Conservation (phyloP, 2,797 vertebrate species). For the Poecilia wingei region DNA sequence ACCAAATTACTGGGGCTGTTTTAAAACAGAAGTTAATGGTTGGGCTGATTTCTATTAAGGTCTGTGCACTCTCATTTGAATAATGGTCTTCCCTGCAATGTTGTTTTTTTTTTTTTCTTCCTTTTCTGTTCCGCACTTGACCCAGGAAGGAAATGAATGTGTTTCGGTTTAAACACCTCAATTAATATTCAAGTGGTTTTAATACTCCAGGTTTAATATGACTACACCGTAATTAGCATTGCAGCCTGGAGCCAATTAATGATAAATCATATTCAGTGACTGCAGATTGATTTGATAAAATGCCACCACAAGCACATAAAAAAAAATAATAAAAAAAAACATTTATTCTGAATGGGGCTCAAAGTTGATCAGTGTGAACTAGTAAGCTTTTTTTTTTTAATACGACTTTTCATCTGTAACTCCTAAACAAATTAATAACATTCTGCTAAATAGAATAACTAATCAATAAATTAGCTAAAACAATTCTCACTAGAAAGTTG, state of each 20-base stretch:
- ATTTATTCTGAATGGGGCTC: slow-evolving; percentile 6
- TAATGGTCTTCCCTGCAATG: slow-evolving; percentile 79
- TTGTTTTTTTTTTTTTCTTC: slow-evolving; percentile 56
- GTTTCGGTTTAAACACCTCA: slow-evolving; percentile 72
- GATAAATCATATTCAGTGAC: slow-evolving; percentile 58
- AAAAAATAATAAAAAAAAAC: background rate
- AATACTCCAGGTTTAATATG: slow-evolving; percentile 74
- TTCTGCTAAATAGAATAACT: background rate
- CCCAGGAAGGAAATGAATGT: slow-evolving; percentile 71
- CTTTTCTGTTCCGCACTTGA: slow-evolving; percentile 70
- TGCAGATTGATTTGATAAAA: slow-evolving; percentile 33
- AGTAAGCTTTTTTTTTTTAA: background rate
- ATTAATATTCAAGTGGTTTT: slow-evolving; percentile 82
- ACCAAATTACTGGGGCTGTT: slow-evolving; percentile 66
- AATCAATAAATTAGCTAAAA: background rate
- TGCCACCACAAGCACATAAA: slow-evolving; percentile 26
- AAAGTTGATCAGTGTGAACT: slow-evolving; percentile 1
- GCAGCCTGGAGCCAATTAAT: slow-evolving; percentile 42
- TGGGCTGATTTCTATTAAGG: slow-evolving; percentile 79
- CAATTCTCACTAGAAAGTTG: background rate
- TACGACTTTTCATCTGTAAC: background rate
- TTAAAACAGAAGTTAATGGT: slow-evolving; percentile 78
- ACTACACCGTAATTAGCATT: slow-evolving; percentile 65
- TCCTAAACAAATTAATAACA: background rate
- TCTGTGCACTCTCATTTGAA: slow-evolving; percentile 82